Evolutionary conservation across 2,797 vertebrate genomes (phyloP), one percentile per base, ranked within the genome.

Genomic region (Labroides dimidiatus): DNA sequence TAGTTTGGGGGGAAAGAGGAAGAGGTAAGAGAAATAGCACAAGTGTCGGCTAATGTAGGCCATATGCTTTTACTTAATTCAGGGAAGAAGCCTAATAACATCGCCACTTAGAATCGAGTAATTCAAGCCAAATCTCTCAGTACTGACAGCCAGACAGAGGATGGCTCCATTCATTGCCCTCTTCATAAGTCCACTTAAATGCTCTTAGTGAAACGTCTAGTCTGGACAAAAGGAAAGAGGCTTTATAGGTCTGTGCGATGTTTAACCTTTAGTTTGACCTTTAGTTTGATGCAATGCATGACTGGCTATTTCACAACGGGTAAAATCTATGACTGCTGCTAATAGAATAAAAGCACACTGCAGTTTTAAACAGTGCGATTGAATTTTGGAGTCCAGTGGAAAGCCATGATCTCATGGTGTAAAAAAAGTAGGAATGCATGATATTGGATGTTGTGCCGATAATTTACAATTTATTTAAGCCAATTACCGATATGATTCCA

Each of bases 151-250:
- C 76, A 82, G 81, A 69, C 72, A 33, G 70, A 62, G 59, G 41
- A 60, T 2, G 37, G 73, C 77, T 72, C 58, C 65, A 75, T 47
- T 54, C 74, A 72, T 41, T 56, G 73, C 57, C 55, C 49, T 33
- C 64, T 63, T 67, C 73, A 74, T 86, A 66, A 87, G 79, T 83
- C 80, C 73, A 85, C 80, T 84, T 69, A 90, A 91, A 92, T 59
- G 89, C 87, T 92, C 88, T 89, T 91, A 90, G 30, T 19, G 68
- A 85, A 78, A 74, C 11, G 72, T 84, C 78, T 81, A 24, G 83
- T 72, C 84, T 70, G 69, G 80, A 73, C 59, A 61, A 72, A 69
- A 56, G 69, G 75, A 91, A 89, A 93, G 89, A 81, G 70, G 86
- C 85, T 90, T 93, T 89, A 73, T 89, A 64, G 39, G 83, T 85